A percentile compares a stretch with the other conserved stretches of the same genome.
Evolutionary conservation across 2,113 vertebrate species (phyloP).

Genomic region (Promerops cafer): DNA sequence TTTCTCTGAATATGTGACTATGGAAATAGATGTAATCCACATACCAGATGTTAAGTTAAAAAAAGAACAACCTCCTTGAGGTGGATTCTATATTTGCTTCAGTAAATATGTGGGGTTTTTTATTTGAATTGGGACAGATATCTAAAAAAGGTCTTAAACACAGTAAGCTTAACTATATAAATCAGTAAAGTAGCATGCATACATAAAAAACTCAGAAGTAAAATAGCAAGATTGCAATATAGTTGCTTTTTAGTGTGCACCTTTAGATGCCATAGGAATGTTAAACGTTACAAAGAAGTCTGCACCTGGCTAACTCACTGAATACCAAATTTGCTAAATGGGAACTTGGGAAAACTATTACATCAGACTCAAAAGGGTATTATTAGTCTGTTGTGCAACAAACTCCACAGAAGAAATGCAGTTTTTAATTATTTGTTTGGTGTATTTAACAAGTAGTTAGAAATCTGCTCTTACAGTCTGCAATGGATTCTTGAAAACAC

Average conservation of each 20-base stretch:
- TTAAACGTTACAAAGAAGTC: neutral
- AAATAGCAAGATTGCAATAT: neutral
- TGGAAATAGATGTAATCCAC: neutral
- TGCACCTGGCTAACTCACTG: neutral
- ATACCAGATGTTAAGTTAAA: neutral
- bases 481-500: neutral
- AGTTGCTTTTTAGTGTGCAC: neutral
- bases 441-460: neutral
- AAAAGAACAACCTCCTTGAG: neutral
- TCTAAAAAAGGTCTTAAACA: neutral
- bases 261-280: neutral
- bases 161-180: neutral
- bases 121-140: neutral
- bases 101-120: neutral
- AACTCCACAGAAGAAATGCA: neutral
- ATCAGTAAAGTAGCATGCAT: neutral
- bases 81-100: neutral
- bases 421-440: neutral
- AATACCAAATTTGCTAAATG: neutral
- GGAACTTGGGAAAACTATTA: neutral
- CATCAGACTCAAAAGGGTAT: neutral
- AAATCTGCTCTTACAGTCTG: neutral
- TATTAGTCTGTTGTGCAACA: neutral
- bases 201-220: neutral
- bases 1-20: neutral